A percentile compares a stretch with the other conserved stretches of the same genome.
Conservation (phyloP, 2,797 vertebrate species). For the Saxicola maurus region DNA sequence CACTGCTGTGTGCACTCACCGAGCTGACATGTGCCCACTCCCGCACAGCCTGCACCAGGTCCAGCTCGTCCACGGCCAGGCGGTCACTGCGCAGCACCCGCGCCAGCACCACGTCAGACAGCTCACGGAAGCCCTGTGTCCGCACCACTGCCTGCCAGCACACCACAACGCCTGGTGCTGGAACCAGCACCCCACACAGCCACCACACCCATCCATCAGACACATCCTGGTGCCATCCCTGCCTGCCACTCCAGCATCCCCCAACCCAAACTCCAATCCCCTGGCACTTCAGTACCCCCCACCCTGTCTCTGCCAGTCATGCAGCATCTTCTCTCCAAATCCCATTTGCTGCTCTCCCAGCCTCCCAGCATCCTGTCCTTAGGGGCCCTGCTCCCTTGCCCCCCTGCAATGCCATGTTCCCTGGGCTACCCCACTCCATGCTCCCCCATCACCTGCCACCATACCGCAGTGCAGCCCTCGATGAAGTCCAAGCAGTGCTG, state of each 20-base stretch:
- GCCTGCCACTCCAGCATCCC: not conserved
- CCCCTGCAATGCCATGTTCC: not conserved
- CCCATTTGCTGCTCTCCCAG: not conserved
- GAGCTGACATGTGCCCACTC: slow-evolving; percentile 76
- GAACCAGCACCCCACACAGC: too few species aligned
- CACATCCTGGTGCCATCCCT: not conserved
- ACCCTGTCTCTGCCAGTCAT: not conserved
- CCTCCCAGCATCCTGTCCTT: not conserved
- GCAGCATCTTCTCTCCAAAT: not conserved
- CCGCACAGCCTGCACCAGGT: slow-evolving; percentile 67
- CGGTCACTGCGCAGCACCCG: slow-evolving; percentile 68
- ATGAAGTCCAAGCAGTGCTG: slow-evolving; percentile 73
- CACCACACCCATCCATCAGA: too few species aligned
- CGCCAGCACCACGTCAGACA: slow-evolving; percentile 64
- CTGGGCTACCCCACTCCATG: not conserved
- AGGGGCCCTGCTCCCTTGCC: not conserved
- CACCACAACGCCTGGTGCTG: not conserved
- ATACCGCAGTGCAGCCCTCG: slow-evolving; percentile 64
- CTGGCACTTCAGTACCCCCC: not conserved
- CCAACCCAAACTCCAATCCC: rapidly evolving
- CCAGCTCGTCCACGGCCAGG: slow-evolving; percentile 64
- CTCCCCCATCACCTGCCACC: not conserved
- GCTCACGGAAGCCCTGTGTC: slow-evolving; percentile 72
- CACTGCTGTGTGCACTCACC: slow-evolving; percentile 18
- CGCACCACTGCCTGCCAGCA: slow-evolving; percentile 63